A percentile compares a stretch with the other conserved stretches of the same genome.
Evolutionary conservation across 1,140 invertebrate genomes (phyloP).

Genomic region (Drosophila sulfurigaster): DNA sequence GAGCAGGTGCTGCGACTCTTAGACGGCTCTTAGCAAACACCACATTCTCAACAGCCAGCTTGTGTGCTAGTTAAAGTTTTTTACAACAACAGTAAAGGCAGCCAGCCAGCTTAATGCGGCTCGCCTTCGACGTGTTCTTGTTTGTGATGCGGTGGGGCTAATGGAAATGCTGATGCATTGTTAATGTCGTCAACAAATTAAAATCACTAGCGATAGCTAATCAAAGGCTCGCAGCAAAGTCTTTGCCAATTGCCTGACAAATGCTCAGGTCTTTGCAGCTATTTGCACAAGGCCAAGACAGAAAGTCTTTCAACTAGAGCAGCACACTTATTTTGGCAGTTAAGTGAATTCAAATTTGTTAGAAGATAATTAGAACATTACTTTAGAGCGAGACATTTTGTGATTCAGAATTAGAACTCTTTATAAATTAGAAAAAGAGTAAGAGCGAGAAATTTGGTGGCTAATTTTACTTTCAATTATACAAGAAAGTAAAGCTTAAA

Average conservation of each 20-base stretch:
- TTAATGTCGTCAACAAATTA: slow-evolving; percentile 32
- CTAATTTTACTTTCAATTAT: too few species aligned
- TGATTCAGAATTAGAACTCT: too few species aligned
- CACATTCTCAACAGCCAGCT: slow-evolving; percentile 37
- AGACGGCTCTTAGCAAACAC: slow-evolving; percentile 10
- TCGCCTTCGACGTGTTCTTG: not conserved
- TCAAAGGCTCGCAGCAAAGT: not conserved
- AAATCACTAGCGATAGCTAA: slow-evolving; percentile 1
- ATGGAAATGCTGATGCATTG: slow-evolving; percentile 35
- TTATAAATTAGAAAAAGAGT: too few species aligned
- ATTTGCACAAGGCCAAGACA: too few species aligned
- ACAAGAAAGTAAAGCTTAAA: too few species aligned
- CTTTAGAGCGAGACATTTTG: too few species aligned
- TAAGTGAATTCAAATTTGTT: too few species aligned
- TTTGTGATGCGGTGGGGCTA: not conserved
- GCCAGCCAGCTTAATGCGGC: not conserved
- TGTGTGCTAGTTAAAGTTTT: slow-evolving; percentile 66
- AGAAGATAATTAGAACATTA: too few species aligned
- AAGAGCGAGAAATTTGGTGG: too few species aligned
- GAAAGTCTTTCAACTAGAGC: too few species aligned
- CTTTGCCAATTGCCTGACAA: not conserved
- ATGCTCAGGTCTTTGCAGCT: not conserved
- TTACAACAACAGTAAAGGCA: slow-evolving; percentile 26
- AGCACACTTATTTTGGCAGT: too few species aligned
- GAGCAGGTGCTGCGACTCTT: slow-evolving; percentile 42